Percentiles rank a stretch among this genome's conserved stretches.
Conservation (phyloP, 2,113 vertebrate species). For the Macaca fascicularis region T2T-MFA8v1.1 NC_088385.1:53952501-53953000, state of each 20-base stretch:
- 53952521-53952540: not conserved
- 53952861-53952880: not conserved
- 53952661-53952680: not conserved
- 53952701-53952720: not conserved
- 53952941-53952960: not conserved
- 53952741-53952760: not conserved
- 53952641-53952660: not conserved
- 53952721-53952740: not conserved
- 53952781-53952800: not conserved
- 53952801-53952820: not conserved
- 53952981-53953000: too few species aligned
- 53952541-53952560: conserved; percentile 25
- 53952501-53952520: conserved; percentile 49
- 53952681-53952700: not conserved
- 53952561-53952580: not conserved
- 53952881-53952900: conserved; percentile 40
- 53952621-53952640: not conserved
- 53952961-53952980: not conserved
- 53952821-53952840: not conserved
- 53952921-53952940: not conserved
- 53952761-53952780: not conserved
- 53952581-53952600: not conserved
- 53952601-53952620: not conserved
- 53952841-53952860: not conserved
- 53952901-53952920: not conserved